Conservation (phyloP, 2,888 invertebrate genomes). For the Trichacis sp. region DNA sequence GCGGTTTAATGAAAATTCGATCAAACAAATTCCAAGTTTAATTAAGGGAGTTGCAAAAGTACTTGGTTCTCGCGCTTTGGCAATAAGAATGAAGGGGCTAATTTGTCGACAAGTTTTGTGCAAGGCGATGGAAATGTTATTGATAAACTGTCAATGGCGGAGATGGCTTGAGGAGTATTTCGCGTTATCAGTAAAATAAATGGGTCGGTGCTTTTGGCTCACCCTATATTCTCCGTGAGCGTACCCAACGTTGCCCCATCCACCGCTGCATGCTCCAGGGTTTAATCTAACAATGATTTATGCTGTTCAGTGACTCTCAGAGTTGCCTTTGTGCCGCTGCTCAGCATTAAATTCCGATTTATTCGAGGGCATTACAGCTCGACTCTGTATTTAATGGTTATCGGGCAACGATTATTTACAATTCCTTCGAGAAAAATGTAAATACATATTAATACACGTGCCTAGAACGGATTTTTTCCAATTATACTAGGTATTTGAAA, state of each 20-base stretch:
- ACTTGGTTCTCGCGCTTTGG: no score
- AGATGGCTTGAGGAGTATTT: constrained; percentile 1
- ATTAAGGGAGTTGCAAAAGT: no score
- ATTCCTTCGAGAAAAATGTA: no score
- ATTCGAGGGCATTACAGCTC: constrained; percentile 21
- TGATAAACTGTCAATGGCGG: neutral
- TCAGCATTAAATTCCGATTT: constrained; percentile 35
- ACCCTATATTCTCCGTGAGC: constrained; percentile 62
- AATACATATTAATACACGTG: no score
- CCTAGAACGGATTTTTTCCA: no score
- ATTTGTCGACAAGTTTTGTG: no score
- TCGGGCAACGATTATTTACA: constrained; percentile 1
- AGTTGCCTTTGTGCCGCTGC: constrained; percentile 30
- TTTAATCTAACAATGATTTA: constrained; percentile 68
- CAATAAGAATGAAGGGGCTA: no score
- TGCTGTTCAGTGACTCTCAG: constrained; percentile 60
- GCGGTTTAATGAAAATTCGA: no score
- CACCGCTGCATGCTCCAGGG: constrained; percentile 51
- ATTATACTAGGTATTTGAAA: no score
- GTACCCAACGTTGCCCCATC: constrained; percentile 50
- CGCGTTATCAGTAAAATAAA: constrained; percentile 47
- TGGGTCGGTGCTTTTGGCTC: constrained; percentile 58
- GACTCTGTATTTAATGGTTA: constrained; percentile 16
- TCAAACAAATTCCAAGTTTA: no score
- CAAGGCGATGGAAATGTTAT: neutral